phyloP scores from a whole-genome alignment of 1,140 invertebrate species.

The Drosophila nasuta region DNA sequence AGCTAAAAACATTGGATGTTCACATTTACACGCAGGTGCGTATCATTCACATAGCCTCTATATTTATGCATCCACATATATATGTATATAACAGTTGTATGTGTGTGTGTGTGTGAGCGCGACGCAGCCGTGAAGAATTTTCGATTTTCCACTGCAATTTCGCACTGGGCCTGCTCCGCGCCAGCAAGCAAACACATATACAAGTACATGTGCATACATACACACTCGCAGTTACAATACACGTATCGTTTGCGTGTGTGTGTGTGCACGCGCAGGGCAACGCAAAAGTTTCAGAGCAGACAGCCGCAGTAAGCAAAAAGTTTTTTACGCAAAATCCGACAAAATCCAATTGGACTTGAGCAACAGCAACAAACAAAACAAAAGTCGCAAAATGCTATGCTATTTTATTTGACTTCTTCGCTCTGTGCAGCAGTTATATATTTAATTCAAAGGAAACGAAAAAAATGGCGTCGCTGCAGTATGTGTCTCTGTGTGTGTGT shows the following conservation, averaged over 20 bases:
- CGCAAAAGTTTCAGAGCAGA: conserved; percentile 51
- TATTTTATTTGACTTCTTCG: conserved; percentile 10
- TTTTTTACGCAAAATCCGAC: conserved; percentile 52
- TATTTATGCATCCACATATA: not conserved
- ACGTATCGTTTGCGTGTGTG: conserved; percentile 9
- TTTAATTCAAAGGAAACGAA: conserved; percentile 22
- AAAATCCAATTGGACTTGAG: conserved; percentile 36
- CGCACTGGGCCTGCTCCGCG: conserved; percentile 91
- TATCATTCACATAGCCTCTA: conserved; percentile 66
- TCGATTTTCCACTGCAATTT: conserved; percentile 86
- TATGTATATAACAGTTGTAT: conserved; percentile 15
- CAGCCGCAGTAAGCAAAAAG: conserved; percentile 51
- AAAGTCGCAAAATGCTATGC: conserved; percentile 11
- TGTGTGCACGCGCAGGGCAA: conserved; percentile 45
- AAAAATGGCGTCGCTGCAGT: conserved; percentile 34
- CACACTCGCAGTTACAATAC: conserved; percentile 2
- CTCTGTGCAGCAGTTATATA: conserved; percentile 12
- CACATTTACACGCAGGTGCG: conserved; percentile 92
- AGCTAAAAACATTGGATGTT: conserved; percentile 23
- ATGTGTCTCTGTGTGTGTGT: conserved; percentile 8
- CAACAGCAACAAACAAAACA: conserved; percentile 25
- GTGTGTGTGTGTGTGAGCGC: conserved; percentile 25
- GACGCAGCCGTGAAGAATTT: conserved; percentile 92
- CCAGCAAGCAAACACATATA: conserved; percentile 13
- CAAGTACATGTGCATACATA: conserved; percentile 2